Percentiles rank a stretch among this genome's conserved stretches.
phyloP scores from a whole-genome alignment of 2,113 vertebrate genomes.

The Nymphicus hollandicus region DNA sequence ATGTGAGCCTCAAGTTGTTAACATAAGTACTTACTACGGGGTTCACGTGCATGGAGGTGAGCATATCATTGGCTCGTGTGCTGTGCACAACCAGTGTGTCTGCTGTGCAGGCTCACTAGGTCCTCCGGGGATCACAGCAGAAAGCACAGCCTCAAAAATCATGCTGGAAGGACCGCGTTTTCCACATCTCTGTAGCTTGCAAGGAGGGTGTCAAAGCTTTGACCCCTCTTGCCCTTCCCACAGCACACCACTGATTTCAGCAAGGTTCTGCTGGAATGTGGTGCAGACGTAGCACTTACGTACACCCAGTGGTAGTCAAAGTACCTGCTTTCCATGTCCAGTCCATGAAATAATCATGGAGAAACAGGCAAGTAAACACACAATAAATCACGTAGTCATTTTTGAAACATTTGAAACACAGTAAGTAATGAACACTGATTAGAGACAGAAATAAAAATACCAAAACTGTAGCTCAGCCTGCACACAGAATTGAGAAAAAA shows the following conservation, averaged over 20 bases:
- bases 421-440: neutral
- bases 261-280: neutral
- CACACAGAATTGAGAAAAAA: neutral
- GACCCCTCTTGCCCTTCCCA: neutral
- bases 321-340: fast-evolving
- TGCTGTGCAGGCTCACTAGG: fast-evolving
- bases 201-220: neutral
- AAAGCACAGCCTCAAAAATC: neutral
- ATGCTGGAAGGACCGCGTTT: fast-evolving
- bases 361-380: neutral
- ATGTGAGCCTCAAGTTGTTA: fast-evolving
- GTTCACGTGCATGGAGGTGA: fast-evolving
- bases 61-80: fast-evolving
- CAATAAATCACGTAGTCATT: neutral
- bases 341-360: neutral
- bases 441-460: neutral
- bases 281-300: fast-evolving
- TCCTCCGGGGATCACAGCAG: neutral
- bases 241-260: neutral
- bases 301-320: fast-evolving
- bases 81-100: neutral
- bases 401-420: neutral
- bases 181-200: fast-evolving
- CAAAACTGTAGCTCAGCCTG: neutral
- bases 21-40: fast-evolving